phyloP scores from a whole-genome alignment of 2,113 vertebrate genomes.

The Gambusia holbrooki region DNA sequence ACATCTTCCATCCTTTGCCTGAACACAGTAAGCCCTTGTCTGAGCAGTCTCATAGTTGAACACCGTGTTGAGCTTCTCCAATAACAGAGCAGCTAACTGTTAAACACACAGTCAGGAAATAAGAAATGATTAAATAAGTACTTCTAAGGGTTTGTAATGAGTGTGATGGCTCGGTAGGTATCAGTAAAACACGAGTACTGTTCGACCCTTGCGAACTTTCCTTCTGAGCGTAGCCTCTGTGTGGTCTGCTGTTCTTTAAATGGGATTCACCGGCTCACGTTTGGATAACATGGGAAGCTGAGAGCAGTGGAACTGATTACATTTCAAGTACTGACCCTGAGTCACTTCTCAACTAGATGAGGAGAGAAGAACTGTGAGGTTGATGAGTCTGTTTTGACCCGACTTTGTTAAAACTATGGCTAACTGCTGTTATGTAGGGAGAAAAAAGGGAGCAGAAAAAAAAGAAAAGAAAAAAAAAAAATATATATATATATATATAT shows the following conservation, averaged over 20 bases:
- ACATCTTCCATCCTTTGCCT: not conserved
- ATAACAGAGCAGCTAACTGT: not conserved
- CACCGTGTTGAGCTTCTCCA: not conserved
- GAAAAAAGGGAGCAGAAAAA: not conserved
- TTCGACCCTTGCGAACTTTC: not conserved
- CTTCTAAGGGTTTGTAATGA: not conserved
- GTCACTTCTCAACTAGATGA: conserved; percentile 9
- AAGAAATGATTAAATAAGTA: not conserved
- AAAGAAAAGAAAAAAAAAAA: no score
- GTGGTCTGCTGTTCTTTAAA: conserved; percentile 23
- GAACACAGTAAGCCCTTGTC: not conserved
- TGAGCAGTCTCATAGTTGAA: not conserved
- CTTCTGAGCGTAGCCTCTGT: not conserved
- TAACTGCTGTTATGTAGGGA: not conserved
- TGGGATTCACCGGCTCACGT: conserved; percentile 22
- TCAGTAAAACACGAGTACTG: not conserved
- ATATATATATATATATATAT: no score
- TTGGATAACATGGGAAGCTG: conserved; percentile 13
- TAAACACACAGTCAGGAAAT: not conserved
- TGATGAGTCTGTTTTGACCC: conserved; percentile 1
- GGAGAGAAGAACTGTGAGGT: conserved; percentile 6
- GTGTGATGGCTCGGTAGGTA: not conserved
- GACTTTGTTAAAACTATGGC: conserved; percentile 13
- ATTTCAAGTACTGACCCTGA: conserved; percentile 46
- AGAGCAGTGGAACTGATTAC: conserved; percentile 51